These are phyloP conservation scores for Bryconaethiops microstoma DNA, from an alignment of 2,797 vertebrate genomes.

Conservation along the genomic window DNA sequence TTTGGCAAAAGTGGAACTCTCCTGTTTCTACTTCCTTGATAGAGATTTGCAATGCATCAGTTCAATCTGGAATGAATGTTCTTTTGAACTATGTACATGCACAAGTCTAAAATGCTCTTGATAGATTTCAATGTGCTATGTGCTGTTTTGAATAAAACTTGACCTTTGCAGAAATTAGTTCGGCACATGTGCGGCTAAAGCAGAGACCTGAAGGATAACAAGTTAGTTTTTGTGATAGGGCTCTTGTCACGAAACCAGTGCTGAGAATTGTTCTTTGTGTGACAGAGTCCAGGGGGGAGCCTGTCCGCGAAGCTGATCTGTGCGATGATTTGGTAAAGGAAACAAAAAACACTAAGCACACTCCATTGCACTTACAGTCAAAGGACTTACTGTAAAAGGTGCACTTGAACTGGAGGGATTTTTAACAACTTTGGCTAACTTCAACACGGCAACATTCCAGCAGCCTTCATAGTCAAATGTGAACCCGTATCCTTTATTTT, in stretches of 20 bases:
- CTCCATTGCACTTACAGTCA: conserved; percentile 8
- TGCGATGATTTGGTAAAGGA: conserved; percentile 13
- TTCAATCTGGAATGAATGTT: conserved; percentile 60
- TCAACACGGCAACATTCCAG: neutral
- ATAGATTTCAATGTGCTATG: conserved; percentile 42
- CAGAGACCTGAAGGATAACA: conserved; percentile 31
- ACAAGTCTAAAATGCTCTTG: conserved; percentile 34
- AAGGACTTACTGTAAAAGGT: conserved; percentile 23
- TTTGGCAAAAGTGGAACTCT: conserved; percentile 54
- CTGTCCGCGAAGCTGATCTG: conserved; percentile 28
- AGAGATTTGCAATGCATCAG: conserved; percentile 58
- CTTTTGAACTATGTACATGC: conserved; percentile 47
- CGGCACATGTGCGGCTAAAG: conserved; percentile 37
- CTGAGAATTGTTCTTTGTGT: conserved; percentile 31
- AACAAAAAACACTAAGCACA: conserved; percentile 24
- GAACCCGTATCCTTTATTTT: neutral
- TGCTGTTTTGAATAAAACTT: conserved; percentile 50
- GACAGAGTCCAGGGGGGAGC: conserved; percentile 15
- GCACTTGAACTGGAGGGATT: conserved; percentile 15
- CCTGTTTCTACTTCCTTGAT: conserved; percentile 55
- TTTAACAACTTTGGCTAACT: conserved; percentile 17
- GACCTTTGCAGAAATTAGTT: conserved; percentile 38
- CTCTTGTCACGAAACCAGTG: conserved; percentile 36
- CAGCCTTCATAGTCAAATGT: neutral
- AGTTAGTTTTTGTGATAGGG: conserved; percentile 29